These are phyloP conservation scores for Parus major DNA, from an alignment of 2,113 vertebrate species.

Conservation along the genomic window DNA sequence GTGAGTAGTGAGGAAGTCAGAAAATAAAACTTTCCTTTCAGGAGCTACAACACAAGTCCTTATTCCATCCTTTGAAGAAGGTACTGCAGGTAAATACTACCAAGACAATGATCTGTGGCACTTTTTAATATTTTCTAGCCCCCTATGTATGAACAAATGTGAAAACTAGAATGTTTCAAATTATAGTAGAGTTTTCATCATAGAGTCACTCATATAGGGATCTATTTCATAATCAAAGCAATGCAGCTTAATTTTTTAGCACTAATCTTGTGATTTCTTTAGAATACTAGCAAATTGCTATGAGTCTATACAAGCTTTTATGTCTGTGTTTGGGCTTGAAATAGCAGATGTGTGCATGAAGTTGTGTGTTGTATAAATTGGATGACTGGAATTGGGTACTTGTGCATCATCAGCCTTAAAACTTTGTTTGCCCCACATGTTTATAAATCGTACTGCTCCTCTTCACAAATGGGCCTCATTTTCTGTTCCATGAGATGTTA, in stretches of 20 bases:
- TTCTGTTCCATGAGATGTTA: conserved; percentile 8
- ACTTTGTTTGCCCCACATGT: neutral
- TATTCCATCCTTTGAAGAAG: neutral
- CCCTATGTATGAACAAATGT: neutral
- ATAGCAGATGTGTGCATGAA: neutral
- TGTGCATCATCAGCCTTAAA: neutral
- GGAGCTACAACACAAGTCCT: neutral
- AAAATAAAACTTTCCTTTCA: neutral
- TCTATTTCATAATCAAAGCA: neutral
- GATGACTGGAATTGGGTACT: neutral
- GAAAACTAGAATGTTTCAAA: neutral
- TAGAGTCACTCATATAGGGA: neutral
- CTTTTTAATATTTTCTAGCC: neutral
- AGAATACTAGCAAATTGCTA: neutral
- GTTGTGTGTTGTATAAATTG: neutral
- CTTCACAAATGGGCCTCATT: conserved; percentile 5
- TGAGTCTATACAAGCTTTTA: neutral
- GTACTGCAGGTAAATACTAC: neutral
- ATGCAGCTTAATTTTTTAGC: neutral
- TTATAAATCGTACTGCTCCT: neutral
- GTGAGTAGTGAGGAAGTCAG: neutral
- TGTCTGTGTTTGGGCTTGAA: neutral
- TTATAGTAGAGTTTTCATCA: neutral
- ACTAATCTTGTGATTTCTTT: neutral
- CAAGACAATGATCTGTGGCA: neutral